Evolutionary conservation across 2,113 vertebrate genomes (phyloP).

Genomic region (Sialia sialis): DNA sequence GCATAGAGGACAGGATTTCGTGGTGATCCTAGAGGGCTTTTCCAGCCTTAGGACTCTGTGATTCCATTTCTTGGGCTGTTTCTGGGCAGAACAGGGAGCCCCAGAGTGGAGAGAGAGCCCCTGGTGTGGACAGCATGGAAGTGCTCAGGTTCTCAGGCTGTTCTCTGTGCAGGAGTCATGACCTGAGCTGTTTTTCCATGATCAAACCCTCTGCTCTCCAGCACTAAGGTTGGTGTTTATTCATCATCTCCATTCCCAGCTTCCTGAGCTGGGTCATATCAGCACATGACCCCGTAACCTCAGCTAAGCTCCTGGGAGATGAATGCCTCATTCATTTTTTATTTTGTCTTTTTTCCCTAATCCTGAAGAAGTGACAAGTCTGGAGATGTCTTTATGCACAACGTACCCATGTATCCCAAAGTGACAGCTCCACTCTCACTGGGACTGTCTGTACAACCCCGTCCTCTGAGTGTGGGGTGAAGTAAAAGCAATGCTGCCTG

Average conservation of each 20-base stretch:
- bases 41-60: not conserved
- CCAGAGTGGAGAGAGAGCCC: not conserved
- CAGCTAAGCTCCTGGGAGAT: not conserved
- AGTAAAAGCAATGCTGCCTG: not conserved
- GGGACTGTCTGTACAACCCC: too few species aligned
- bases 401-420: rapidly evolving
- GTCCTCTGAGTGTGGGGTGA: not conserved
- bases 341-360: not conserved
- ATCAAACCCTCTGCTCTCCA: not conserved
- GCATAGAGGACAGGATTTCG: not conserved
- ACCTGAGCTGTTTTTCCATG: not conserved
- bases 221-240: not conserved
- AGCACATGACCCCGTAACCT: rapidly evolving
- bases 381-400: not conserved
- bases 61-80: not conserved
- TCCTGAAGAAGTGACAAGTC: not conserved
- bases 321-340: not conserved
- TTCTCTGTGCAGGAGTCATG: not conserved
- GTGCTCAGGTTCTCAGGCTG: not conserved
- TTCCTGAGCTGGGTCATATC: not conserved
- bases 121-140: not conserved
- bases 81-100: not conserved
- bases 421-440: not conserved
- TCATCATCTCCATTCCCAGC: not conserved
- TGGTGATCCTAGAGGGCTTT: not conserved